Conservation (phyloP, 2,113 vertebrate genomes). For the Castor canadensis region DNA sequence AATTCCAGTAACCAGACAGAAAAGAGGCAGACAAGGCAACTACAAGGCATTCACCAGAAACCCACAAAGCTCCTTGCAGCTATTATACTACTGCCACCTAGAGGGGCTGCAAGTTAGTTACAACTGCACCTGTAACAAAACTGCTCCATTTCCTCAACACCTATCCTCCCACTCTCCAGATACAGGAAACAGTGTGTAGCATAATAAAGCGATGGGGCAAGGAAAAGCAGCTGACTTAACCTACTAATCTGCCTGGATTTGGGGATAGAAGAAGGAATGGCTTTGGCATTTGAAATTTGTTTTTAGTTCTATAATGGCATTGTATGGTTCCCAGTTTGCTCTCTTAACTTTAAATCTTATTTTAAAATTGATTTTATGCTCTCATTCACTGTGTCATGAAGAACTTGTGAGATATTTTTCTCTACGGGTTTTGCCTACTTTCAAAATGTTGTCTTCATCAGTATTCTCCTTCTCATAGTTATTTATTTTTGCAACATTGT, state of each 20-base stretch:
- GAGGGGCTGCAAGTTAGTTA: neutral
- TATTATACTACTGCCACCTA: neutral
- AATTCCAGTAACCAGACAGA: neutral
- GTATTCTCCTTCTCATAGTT: neutral
- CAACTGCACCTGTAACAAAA: neutral
- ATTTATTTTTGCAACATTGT: neutral
- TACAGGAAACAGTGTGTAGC: neutral
- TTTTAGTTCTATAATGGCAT: neutral
- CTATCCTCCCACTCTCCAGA: neutral
- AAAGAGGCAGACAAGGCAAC: neutral
- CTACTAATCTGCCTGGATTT: neutral
- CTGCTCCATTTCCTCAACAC: neutral
- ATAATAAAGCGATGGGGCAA: neutral
- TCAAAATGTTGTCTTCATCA: neutral
- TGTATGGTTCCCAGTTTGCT: neutral
- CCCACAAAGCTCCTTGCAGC: neutral
- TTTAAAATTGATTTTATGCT: slow-evolving; percentile 35
- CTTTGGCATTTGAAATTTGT: neutral
- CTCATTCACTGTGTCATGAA: neutral
- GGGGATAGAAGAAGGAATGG: neutral
- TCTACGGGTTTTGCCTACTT: neutral
- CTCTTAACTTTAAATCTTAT: neutral
- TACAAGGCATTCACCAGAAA: neutral
- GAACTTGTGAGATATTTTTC: neutral
- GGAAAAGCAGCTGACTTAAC: neutral